Evolutionary conservation across 1,140 invertebrate genomes (phyloP), one percentile per base, ranked within the genome.

Genomic region (Zaprionus nigranus): DNA sequence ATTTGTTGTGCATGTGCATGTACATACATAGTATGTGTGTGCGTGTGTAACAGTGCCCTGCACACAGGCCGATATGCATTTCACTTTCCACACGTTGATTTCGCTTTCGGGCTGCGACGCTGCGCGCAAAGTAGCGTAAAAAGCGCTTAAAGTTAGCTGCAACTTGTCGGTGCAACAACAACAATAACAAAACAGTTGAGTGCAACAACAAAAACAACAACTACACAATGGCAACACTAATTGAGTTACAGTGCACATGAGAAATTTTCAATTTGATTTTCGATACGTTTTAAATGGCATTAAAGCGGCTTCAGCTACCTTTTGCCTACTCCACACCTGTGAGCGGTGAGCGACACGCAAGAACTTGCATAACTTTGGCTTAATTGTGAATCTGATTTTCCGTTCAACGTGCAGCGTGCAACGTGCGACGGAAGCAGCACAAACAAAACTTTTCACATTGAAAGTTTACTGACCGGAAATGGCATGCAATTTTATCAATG

Each of bases 401-500:
- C 66, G 66, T 58, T 13, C 74, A 40, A 53, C 49, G 40, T 20
- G 20, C 20, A 30, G 7, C 28, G 28, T 9, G 28, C 30, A 34
- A 34, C 30, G 30, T 34, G 38, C 38, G 38, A 40, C 38, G 38
- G 12, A n/a, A 13, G 46, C 40, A 60, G 22, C 40, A 61, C 40
- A 61, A 46, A 61, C 59, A 82, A 75, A 88, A 71, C 57, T 84
- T 88, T 79, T 59, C 70, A 34, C 70, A 81, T 76, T 66, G 69
- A 71, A 90, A 88, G 84, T 88, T 88, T 88, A 88, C 71, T 90
- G 85, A 90, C 84, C 84, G 85, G 81, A 88, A 88, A 84, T 81
- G 84, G 85, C 84, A 76, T 90, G 78, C 81, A 84, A 79, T 84
- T 88, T 90, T 84, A 90, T 84, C 85, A 88, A 79, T 76, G 78